A percentile compares a stretch with the other conserved stretches of the same genome.
These are phyloP conservation scores for Dynastes hyllus DNA, from an alignment of 2,888 invertebrate genomes.

Conservation along the genomic window DNA sequence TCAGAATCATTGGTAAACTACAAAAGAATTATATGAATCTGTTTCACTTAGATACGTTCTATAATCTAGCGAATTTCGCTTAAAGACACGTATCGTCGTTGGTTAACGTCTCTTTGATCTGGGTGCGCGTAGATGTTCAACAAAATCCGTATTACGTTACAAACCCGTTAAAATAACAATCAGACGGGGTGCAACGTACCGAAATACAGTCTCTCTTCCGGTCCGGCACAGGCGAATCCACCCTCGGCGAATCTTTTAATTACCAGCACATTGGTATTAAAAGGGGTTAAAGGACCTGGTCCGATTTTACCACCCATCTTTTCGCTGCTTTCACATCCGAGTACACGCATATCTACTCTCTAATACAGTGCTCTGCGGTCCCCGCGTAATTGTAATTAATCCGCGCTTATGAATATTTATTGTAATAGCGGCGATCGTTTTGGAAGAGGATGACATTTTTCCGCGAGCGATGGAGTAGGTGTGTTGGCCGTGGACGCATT, in stretches of 20 bases:
- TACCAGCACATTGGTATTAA: slow-evolving; percentile 54
- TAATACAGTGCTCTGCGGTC: slow-evolving; percentile 59
- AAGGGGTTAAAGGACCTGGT: slow-evolving; percentile 48
- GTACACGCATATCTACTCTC: slow-evolving; percentile 61
- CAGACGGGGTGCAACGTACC: slow-evolving; percentile 49
- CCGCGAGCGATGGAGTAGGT: background rate
- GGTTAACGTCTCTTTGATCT: background rate
- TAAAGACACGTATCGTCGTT: background rate
- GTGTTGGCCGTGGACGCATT: background rate
- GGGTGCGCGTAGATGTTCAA: background rate
- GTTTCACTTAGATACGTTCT: too few relatives aligned
- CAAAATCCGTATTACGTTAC: slow-evolving; percentile 21
- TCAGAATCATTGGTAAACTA: too few relatives aligned
- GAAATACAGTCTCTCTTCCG: slow-evolving; percentile 50
- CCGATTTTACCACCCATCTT: slow-evolving; percentile 50
- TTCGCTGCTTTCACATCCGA: slow-evolving; percentile 55
- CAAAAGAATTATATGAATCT: too few relatives aligned
- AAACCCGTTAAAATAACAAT: slow-evolving; percentile 46
- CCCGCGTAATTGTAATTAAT: slow-evolving; percentile 60
- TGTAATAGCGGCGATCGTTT: slow-evolving; percentile 54
- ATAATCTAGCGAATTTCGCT: too few relatives aligned
- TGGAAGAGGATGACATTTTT: slow-evolving; percentile 41
- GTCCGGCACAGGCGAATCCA: slow-evolving; percentile 48
- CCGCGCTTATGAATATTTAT: slow-evolving; percentile 60
- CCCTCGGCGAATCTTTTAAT: slow-evolving; percentile 60